These are phyloP conservation scores for Oppia nitens DNA, from an alignment of 1,140 invertebrate genomes.

Conservation along the genomic window DNA sequence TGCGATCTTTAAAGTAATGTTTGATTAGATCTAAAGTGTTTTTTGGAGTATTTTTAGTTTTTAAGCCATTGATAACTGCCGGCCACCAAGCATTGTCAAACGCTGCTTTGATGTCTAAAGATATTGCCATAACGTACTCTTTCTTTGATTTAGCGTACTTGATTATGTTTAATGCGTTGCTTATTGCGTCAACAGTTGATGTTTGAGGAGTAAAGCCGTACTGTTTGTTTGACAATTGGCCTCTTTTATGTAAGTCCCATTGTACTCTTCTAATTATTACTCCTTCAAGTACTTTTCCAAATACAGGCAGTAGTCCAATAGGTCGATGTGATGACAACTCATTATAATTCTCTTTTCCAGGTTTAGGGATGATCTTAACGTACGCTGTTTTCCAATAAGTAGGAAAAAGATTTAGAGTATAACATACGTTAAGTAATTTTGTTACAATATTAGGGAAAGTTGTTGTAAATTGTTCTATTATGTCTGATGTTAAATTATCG, in stretches of 20 bases:
- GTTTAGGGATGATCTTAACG: slow-evolving; percentile 3
- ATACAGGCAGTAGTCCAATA: slow-evolving; percentile 1
- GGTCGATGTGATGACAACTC: not conserved
- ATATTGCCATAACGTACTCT: not conserved
- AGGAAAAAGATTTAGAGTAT: not conserved
- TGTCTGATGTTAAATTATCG: not conserved
- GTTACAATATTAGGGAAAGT: not conserved
- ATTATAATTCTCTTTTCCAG: slow-evolving; percentile 1
- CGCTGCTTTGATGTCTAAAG: slow-evolving; percentile 1
- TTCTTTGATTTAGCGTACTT: not conserved
- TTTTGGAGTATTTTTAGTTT: not conserved
- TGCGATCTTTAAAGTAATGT: not conserved
- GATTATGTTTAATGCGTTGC: not conserved
- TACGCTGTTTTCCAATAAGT: not conserved
- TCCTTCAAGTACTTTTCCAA: slow-evolving; percentile 1
- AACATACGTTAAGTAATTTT: not conserved
- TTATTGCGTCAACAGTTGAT: not conserved
- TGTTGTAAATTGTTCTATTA: not conserved
- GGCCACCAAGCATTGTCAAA: slow-evolving; percentile 13
- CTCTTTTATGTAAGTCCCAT: not conserved
- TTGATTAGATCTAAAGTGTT: not conserved
- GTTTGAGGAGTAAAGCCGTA: not conserved
- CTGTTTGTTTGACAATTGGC: not conserved
- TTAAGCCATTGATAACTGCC: not conserved
- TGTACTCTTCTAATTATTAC: not conserved